Evolutionary conservation across 2,888 invertebrate species (phyloP), one percentile per base, ranked within the genome.

Genomic region (Tetanocera ferruginea): DNA sequence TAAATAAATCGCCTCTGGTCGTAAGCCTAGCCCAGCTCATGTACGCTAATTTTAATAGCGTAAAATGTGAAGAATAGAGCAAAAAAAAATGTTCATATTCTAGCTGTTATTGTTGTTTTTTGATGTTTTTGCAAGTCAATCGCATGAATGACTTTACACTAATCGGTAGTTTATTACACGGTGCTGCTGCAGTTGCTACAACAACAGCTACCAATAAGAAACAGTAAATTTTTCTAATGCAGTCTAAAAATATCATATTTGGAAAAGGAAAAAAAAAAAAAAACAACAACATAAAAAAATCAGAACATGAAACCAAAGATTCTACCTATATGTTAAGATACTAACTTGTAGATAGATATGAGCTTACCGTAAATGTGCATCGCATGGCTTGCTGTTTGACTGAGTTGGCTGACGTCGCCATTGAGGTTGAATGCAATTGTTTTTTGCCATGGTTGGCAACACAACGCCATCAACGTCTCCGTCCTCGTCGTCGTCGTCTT

Each of bases 101-200:
- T 23, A n/a, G 23, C 23, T 55, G 19, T 34, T 37, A 34, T 37
- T 25, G 43, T 4, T 9, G 17, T n/a, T 60, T 49, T 14, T 23
- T 60, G 23, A 67, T 66, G 51, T 5, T 69, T 37, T 73, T 78
- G 76, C 79, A 79, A 78, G 49, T 75, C 78, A 79, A 80, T 77
- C 79, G 80, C 78, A 78, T 80, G 75, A 64, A 76, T 69, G 77
- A 75, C 66, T 80, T 80, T 76, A 78, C 76, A 80, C 77, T 78
- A 80, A 79, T 79, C 80, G 51, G 28, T 51, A 69, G 31, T 69
- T 69, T 69, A 51, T 69, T 51, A 51, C 25, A 69, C 28, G 51
- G 25, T 69, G 23, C 52, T 28, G 51, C 23, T 49, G 19, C 14
- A 23, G 43, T 9, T 43, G 31, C 14, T 4, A 17, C 66, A 66